A percentile compares a stretch with the other conserved stretches of the same genome.
These are phyloP conservation scores for Chamaea fasciata DNA, from an alignment of 2,113 vertebrate genomes.

Conservation along the genomic window DNA sequence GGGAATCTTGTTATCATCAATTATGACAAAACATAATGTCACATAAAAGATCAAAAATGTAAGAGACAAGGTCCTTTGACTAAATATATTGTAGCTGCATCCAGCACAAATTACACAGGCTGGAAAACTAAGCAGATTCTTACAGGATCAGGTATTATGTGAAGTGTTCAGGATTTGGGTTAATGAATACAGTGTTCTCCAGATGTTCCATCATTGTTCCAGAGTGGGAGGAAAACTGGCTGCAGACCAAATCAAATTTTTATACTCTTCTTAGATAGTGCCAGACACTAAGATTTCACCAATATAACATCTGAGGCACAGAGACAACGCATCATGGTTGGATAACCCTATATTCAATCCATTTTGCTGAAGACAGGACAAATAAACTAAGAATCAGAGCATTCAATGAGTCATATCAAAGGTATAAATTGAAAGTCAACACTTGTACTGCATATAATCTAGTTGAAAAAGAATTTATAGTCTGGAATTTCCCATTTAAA, in stretches of 20 bases:
- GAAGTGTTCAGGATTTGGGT: conserved; percentile 35
- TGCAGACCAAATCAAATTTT: conserved; percentile 56
- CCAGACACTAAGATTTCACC: conserved; percentile 61
- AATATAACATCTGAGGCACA: conserved; percentile 43
- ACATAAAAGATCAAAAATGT: background rate
- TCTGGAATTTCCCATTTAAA: conserved; percentile 29
- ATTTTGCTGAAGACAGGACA: conserved; percentile 55
- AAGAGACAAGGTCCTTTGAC: background rate
- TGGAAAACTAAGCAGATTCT: conserved; percentile 38
- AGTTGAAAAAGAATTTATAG: conserved; percentile 42
- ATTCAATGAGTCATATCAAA: conserved; percentile 47
- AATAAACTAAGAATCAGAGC: conserved; percentile 55
- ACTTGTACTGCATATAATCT: conserved; percentile 34
- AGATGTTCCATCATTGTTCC: conserved; percentile 53
- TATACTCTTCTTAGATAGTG: conserved; percentile 51
- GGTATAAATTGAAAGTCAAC: conserved; percentile 56
- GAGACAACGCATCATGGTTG: conserved; percentile 15
- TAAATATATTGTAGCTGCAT: background rate
- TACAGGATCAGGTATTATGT: conserved; percentile 3
- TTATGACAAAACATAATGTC: background rate
- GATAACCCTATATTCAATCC: conserved; percentile 39
- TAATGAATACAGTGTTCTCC: conserved; percentile 47
- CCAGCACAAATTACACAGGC: background rate
- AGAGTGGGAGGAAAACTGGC: conserved; percentile 59
- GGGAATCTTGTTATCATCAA: conserved; percentile 9